Evolutionary conservation across 2,797 vertebrate genomes (phyloP), one percentile per base, ranked within the genome.

Genomic region (Helicolenus hilgendorfi): DNA sequence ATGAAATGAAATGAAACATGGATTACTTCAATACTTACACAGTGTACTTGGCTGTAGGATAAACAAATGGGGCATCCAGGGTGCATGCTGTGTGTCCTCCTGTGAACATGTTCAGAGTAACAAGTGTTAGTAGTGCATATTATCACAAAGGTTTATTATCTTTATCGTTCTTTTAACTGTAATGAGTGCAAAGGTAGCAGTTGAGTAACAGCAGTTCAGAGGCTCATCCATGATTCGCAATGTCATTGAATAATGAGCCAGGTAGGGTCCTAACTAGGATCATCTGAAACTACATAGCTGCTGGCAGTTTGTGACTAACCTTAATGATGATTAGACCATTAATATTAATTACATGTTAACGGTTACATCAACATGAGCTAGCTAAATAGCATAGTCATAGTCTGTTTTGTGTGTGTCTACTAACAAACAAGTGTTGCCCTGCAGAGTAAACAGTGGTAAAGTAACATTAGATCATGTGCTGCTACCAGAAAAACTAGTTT

Each of bases 11-110:
- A 41, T 41, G 14, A 41, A 41, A 49, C 15, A 49, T 49, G 18
- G 5, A 36, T 65, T 3, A 33, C 14, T 59, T 6, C 4, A 35
- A 27, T 70, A 79, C 75, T 79, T 81, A 91, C 84, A 85, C n/a
- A 22, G 5, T 15, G 38, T 45, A 22, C 7, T 65, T 80, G 65
- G 26, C 13, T 82, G 77, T 8, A 69, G 24, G 59, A 29, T 6
- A 86, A 53, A 79, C 36, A 80, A 38, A 69, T 29, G 20, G 49
- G 62, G 8, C 14, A 53, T 27, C 53, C 62, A 76, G 33, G 65
- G 62, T 53, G 14, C 68, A 83, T 89, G 58, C 72, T 87, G 59
- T 60, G 20, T 62, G 36, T 36, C 18, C 8, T 31, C 33, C 67
- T 73, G 67, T 67, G 15, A 53, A 41, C 41, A 38, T 22, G 24